phyloP scores from a whole-genome alignment of 2,113 vertebrate species.

The Nyctibius bracteatus region DNA sequence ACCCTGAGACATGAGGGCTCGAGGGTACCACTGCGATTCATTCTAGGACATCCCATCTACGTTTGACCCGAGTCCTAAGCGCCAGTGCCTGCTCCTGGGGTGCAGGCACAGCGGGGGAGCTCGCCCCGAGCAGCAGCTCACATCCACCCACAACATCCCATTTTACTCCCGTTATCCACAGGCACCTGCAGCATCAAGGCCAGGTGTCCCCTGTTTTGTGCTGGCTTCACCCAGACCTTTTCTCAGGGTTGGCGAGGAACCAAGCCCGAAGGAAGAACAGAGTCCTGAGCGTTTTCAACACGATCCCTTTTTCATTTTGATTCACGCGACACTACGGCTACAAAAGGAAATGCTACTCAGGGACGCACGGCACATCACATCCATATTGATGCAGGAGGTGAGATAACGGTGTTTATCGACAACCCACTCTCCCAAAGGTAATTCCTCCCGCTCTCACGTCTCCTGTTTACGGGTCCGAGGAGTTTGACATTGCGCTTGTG shows the following conservation, averaged over 20 bases:
- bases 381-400: neutral
- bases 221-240: neutral
- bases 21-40: neutral
- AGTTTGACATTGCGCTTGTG: neutral
- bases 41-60: neutral
- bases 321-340: neutral
- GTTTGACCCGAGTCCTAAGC: neutral
- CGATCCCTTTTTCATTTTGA: neutral
- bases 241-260: neutral
- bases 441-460: neutral
- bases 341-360: neutral
- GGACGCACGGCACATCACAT: conserved; percentile 5
- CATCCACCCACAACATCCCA: neutral
- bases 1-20: neutral
- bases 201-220: neutral
- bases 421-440: neutral
- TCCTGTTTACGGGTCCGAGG: neutral
- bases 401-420: conserved; percentile 23
- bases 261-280: neutral
- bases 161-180: neutral
- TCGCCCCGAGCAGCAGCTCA: neutral
- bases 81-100: fast-evolving
- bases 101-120: neutral
- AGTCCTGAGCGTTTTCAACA: neutral
- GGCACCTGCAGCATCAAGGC: neutral